Conservation (phyloP, 1,140 invertebrate genomes). For the Charaxes varanes region DNA sequence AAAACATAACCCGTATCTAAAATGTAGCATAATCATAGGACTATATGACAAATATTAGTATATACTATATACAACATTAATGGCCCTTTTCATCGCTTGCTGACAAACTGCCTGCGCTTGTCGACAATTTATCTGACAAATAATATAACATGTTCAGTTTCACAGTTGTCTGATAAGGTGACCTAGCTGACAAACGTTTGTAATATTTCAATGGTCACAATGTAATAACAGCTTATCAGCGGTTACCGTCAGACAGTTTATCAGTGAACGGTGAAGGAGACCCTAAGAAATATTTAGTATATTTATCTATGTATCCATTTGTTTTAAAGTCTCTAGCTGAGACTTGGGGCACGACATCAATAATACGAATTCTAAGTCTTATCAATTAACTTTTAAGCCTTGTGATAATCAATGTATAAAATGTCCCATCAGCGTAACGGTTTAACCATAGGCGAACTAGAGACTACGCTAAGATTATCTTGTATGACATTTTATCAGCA, state of each 20-base stretch:
- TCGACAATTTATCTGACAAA: no score
- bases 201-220: no score
- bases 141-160: no score
- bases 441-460: conserved; percentile 2
- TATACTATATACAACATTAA: conserved; percentile 15
- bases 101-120: no score
- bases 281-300: conserved; percentile 11
- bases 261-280: no score
- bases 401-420: background rate
- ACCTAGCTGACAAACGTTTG: no score
- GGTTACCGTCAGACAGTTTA: no score
- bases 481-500: background rate
- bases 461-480: background rate
- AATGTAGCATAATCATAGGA: conserved; percentile 11
- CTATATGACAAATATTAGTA: conserved; percentile 18
- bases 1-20: conserved; percentile 24
- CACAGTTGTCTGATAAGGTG: no score
- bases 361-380: background rate
- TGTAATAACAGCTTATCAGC: no score
- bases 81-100: no score
- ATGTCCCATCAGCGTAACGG: background rate
- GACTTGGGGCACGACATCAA: conserved; percentile 6
- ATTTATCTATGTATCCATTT: conserved; percentile 5
- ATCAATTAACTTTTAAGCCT: background rate
- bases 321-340: conserved; percentile 1